A percentile compares a stretch with the other conserved stretches of the same genome.
Conservation (phyloP, 2,113 vertebrate genomes). For the Clinocottus analis region DNA sequence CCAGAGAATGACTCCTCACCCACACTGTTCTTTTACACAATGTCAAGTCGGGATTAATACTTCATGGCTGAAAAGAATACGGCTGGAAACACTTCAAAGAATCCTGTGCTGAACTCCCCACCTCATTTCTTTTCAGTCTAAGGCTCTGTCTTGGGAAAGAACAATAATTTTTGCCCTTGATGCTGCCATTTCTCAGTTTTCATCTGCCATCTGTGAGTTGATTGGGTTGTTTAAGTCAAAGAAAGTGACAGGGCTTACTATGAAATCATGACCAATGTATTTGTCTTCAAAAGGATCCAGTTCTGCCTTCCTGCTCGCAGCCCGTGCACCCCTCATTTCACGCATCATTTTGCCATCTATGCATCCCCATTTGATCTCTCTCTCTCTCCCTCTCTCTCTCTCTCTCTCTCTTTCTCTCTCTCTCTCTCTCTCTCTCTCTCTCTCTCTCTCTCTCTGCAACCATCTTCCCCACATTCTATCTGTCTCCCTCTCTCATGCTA, state of each 20-base stretch:
- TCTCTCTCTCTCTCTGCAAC: conserved; percentile 23
- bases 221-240: conserved; percentile 32
- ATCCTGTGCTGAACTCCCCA: background rate
- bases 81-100: conserved; percentile 17
- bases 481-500: conserved; percentile 46
- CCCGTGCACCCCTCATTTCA: conserved; percentile 64
- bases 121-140: background rate
- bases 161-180: conserved; percentile 22
- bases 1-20: conserved; percentile 22
- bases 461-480: conserved; percentile 11
- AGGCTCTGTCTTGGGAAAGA: background rate
- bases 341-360: conserved; percentile 69
- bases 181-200: conserved; percentile 32
- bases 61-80: conserved; percentile 45
- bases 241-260: background rate
- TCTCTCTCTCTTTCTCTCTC: conserved; percentile 19
- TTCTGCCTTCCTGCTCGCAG: conserved; percentile 29
- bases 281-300: conserved; percentile 53
- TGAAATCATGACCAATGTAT: conserved; percentile 53
- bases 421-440: conserved; percentile 7
- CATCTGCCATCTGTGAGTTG: conserved; percentile 14
- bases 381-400: conserved; percentile 9
- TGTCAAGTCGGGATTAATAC: conserved; percentile 47
- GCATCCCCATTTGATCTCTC: conserved; percentile 46
- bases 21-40: conserved; percentile 35